Conservation (phyloP, 2,888 invertebrate genomes). For the Drosophila kanekoi region DNA sequence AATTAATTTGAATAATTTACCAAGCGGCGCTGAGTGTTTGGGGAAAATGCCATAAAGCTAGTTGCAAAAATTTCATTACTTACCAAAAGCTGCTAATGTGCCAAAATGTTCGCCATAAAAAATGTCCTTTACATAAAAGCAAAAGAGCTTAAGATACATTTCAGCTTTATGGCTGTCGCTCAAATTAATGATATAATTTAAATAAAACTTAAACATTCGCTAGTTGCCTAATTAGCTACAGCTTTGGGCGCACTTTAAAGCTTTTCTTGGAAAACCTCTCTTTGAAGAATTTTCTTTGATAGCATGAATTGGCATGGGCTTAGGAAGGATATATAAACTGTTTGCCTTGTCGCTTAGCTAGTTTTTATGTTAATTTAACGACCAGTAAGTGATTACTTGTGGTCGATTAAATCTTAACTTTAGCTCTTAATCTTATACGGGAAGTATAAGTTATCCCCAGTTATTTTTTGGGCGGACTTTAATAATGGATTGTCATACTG, state of each 20-base stretch:
- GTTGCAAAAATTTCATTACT: slow-evolving; percentile 1
- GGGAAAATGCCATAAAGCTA: neutral
- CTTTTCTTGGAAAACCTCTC: neutral
- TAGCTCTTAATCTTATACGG: neutral
- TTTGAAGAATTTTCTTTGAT: neutral
- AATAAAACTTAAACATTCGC: slow-evolving; percentile 20
- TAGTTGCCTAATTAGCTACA: slow-evolving; percentile 25
- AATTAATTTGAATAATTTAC: slow-evolving; percentile 66
- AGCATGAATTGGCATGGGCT: neutral
- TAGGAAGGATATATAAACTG: neutral
- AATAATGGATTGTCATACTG: neutral
- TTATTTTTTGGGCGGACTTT: neutral
- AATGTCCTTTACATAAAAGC: slow-evolving; percentile 3
- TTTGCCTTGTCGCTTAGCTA: neutral
- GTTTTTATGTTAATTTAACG: slow-evolving; percentile 6
- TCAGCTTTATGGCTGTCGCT: slow-evolving; percentile 22
- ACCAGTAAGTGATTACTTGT: slow-evolving; percentile 11
- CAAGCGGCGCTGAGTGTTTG: neutral
- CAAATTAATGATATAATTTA: slow-evolving; percentile 21
- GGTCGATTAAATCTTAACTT: slow-evolving; percentile 9
- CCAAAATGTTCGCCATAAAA: slow-evolving; percentile 17
- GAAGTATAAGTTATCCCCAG: too few relatives aligned
- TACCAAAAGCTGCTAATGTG: slow-evolving; percentile 1
- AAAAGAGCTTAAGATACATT: slow-evolving; percentile 18
- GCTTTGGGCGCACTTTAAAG: neutral